Percentiles rank a stretch among this genome's conserved stretches.
Conservation (phyloP, 2,113 vertebrate genomes). For the Gallinago media region DNA sequence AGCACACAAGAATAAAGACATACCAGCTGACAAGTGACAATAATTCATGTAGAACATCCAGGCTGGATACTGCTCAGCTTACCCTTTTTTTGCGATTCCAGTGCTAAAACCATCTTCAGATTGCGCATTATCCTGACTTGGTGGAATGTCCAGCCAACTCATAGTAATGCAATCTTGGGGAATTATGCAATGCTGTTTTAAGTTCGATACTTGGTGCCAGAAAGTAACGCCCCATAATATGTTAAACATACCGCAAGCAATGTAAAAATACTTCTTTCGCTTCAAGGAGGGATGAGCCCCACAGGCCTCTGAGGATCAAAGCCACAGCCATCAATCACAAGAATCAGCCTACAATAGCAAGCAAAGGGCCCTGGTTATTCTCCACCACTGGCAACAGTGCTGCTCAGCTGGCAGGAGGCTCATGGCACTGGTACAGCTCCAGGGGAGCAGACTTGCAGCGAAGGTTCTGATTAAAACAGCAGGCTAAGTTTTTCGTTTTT, state of each 20-base stretch:
- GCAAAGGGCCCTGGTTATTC: background rate
- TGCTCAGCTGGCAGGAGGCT: background rate
- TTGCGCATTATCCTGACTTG: background rate
- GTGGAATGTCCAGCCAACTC: constrained; percentile 32
- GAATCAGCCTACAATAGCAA: background rate
- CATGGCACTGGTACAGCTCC: background rate
- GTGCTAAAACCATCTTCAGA: constrained; percentile 30
- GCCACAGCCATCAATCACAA: background rate
- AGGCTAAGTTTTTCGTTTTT: background rate
- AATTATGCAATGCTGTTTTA: constrained; percentile 41
- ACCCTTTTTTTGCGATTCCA: background rate
- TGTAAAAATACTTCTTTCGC: constrained; percentile 2
- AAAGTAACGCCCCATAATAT: background rate
- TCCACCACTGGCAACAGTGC: background rate
- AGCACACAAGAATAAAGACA: constrained; percentile 29
- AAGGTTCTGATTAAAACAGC: background rate
- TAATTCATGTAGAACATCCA: constrained; percentile 30
- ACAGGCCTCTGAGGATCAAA: constrained; percentile 17
- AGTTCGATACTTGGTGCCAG: constrained; percentile 9
- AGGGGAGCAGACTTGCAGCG: background rate
- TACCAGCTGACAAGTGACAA: constrained; percentile 35
- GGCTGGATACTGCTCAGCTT: constrained; percentile 14
- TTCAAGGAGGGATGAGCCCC: constrained; percentile 5
- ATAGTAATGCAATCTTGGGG: constrained; percentile 10
- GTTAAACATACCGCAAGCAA: constrained; percentile 2